phyloP scores from a whole-genome alignment of 1,140 invertebrate species.

The Physella acuta region DNA sequence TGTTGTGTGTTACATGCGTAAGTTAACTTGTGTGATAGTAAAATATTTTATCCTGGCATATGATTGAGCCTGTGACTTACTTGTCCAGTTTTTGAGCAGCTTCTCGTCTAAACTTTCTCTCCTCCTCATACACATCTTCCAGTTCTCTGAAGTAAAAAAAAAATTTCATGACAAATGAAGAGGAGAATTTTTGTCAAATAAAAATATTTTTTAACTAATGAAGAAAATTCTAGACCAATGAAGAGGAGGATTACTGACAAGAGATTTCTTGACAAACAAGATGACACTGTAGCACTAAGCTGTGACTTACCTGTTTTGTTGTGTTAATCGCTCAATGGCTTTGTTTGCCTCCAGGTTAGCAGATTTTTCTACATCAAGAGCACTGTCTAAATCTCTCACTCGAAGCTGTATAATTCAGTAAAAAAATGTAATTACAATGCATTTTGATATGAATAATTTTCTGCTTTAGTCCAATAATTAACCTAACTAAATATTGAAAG shows the following conservation, averaged over 20 bases:
- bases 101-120: constrained; percentile 43
- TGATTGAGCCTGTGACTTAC: constrained; percentile 34
- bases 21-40: background rate
- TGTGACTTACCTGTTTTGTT: constrained; percentile 50
- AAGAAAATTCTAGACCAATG: background rate
- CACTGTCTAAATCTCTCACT: constrained; percentile 52
- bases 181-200: background rate
- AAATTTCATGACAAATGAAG: too few species aligned
- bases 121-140: constrained; percentile 54
- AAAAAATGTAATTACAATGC: too few species aligned
- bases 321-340: constrained; percentile 47
- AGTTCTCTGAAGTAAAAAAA: constrained; percentile 40
- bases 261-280: too few species aligned
- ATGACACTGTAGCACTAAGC: too few species aligned
- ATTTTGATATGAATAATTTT: too few species aligned
- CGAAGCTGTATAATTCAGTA: constrained; percentile 43
- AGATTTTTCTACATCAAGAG: constrained; percentile 51
- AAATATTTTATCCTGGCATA: background rate
- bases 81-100: constrained; percentile 44
- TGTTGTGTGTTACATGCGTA: background rate
- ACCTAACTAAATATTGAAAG: too few species aligned
- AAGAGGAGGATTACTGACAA: too few species aligned
- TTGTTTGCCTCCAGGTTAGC: constrained; percentile 49
- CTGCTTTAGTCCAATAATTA: too few species aligned
- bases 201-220: background rate